These are phyloP conservation scores for Amblyteles armatorius DNA, from an alignment of 2,888 invertebrate species.

Conservation along the genomic window DNA sequence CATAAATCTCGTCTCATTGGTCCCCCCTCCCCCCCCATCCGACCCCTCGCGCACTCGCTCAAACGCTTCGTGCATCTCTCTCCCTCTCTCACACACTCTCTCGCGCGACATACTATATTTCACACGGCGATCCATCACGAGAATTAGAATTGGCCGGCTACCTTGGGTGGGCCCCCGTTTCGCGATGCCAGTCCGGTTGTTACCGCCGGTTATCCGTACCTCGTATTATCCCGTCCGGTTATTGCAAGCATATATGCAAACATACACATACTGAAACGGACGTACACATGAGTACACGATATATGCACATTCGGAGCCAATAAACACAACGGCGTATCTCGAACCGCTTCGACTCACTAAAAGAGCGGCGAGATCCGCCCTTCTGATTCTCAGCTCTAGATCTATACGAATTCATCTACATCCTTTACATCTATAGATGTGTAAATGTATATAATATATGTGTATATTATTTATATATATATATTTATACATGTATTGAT, in stretches of 20 bases:
- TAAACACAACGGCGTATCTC: no score
- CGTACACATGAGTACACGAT: no score
- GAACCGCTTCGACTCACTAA: no score
- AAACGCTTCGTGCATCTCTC: slow-evolving; percentile 15
- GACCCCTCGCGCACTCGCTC: neutral
- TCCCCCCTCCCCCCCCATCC: no score
- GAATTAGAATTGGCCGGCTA: slow-evolving; percentile 66
- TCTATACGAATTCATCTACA: no score
- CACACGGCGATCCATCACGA: slow-evolving; percentile 62
- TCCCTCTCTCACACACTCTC: slow-evolving; percentile 33
- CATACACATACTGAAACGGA: neutral
- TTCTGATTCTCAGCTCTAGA: no score
- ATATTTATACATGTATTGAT: no score
- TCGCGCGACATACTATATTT: slow-evolving; percentile 40
- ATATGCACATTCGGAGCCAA: no score
- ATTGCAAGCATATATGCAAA: neutral
- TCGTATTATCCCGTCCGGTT: slow-evolving; percentile 18
- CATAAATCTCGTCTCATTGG: slow-evolving; percentile 70
- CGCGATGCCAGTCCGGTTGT: slow-evolving; percentile 40
- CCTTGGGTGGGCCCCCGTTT: slow-evolving; percentile 62
- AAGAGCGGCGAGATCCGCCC: no score
- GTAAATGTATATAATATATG: no score
- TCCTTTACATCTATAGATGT: no score
- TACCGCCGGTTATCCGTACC: slow-evolving; percentile 56
- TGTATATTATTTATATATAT: no score